Evolutionary conservation across 2,888 invertebrate genomes (phyloP).

Genomic region (Tiliacea aurago): DNA sequence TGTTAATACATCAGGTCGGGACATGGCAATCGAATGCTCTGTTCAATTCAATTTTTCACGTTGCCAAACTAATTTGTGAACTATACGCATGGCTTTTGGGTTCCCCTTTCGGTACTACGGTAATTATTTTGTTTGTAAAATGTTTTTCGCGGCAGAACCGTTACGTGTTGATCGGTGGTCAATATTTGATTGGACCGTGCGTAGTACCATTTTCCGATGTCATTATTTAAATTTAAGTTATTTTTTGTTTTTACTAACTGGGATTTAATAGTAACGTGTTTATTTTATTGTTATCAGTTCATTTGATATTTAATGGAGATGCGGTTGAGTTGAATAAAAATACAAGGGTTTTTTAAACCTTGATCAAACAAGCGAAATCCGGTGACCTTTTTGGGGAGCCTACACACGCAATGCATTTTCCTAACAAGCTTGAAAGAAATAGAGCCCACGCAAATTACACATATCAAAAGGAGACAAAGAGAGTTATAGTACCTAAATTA

Average conservation of each 20-base stretch:
- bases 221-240: constrained; percentile 75
- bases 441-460: background rate
- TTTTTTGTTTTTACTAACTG: constrained; percentile 65
- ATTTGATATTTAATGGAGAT: background rate
- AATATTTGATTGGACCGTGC: constrained; percentile 82
- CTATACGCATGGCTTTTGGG: constrained; percentile 81
- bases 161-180: constrained; percentile 86
- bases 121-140: constrained; percentile 87
- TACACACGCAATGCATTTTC: background rate
- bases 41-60: constrained; percentile 85
- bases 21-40: constrained; percentile 72
- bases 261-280: constrained; percentile 8
- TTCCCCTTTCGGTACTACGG: constrained; percentile 74
- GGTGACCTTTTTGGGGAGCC: background rate
- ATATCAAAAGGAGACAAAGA: background rate
- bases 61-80: constrained; percentile 88
- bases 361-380: too few relatives aligned
- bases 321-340: background rate
- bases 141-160: constrained; percentile 85
- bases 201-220: constrained; percentile 72
- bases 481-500: background rate
- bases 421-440: background rate
- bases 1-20: constrained; percentile 87
- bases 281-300: background rate
- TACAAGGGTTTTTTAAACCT: background rate